Base-by-base conservation (phyloP, 2,888 invertebrate species). In the Nemapogon koenigi region DNA sequence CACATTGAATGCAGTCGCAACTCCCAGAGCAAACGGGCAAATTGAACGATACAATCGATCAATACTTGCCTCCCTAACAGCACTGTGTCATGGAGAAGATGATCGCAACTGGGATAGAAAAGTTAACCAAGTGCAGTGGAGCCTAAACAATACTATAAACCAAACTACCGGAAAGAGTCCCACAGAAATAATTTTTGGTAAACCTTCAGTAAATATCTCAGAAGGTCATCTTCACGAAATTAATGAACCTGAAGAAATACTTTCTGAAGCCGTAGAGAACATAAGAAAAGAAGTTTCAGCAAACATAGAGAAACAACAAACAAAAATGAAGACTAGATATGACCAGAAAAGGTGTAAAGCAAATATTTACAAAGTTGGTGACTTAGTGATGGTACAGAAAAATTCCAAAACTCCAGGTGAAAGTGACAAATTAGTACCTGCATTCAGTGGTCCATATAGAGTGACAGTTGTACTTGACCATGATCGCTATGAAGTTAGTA, bases 71-170 rank as follows among this genome's bases (percentile, higher is more conserved):
- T 40, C 43, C 1, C 17, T 41, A n/a, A 11, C 43, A 2, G 38
- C 43, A 1, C 16, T 35, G 26, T 38, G 38, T 13, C 36, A 38
- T 8, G 40, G 29, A 2, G 14, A 15, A 4, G 32, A 43, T 13
- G 43, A 43, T 3, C 16, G 25, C 11, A 37, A 43, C 8, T 41
- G 43, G 43, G 43, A 43, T 16, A 8, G 1, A 1, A 26, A 41
- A 1, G 2, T 41, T 3, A 16, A 2, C 4, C 36, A 37, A 26
- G 8, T 43, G 10, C 43, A 43, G 18, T 41, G 43, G 40, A 40
- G 40, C 11, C 19, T 43, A 29, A 43, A 43, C 17, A 43, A 43
- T 13, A 43, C 42, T 1, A 7, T 43, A 6, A 43, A 43, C 13
- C 35, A 39, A 16, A 19, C 26, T n/a, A 43, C 35, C 4, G 41